Evolutionary conservation across 2,888 invertebrate genomes (phyloP).

Genomic region (Cheiracanthium punctorium): DNA sequence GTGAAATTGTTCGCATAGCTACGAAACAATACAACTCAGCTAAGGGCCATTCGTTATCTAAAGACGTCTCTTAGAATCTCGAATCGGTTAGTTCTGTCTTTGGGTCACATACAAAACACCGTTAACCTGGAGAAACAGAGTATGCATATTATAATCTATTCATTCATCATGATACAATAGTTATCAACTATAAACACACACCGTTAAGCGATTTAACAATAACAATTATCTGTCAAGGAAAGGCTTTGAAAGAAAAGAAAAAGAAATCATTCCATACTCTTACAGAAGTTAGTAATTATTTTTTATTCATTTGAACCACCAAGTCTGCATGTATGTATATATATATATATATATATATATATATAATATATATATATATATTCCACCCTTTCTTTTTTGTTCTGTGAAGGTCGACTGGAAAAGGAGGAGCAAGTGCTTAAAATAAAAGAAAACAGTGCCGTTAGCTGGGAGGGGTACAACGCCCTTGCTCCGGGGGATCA

Average conservation of each 20-base stretch:
- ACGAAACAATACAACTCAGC: no score
- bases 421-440: constrained; percentile 4
- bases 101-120: not conserved
- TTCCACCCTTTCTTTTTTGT: not conserved
- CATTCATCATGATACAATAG: constrained; percentile 1
- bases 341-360: no score
- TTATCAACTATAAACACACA: not conserved
- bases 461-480: constrained; percentile 28
- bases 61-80: not conserved
- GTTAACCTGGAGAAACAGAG: not conserved
- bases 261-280: not conserved
- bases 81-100: not conserved
- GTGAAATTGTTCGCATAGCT: no score
- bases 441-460: constrained; percentile 18
- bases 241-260: not conserved
- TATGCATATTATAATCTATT: not conserved
- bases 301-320: not conserved
- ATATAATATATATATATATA: no score
- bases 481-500: constrained; percentile 30
- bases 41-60: not conserved
- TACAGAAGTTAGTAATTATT: not conserved
- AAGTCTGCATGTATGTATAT: not conserved
- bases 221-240: not conserved
- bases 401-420: constrained; percentile 27
- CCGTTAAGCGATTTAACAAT: not conserved